Evolutionary conservation across 2,113 vertebrate genomes (phyloP).

Genomic region (Macrotis lagotis): DNA sequence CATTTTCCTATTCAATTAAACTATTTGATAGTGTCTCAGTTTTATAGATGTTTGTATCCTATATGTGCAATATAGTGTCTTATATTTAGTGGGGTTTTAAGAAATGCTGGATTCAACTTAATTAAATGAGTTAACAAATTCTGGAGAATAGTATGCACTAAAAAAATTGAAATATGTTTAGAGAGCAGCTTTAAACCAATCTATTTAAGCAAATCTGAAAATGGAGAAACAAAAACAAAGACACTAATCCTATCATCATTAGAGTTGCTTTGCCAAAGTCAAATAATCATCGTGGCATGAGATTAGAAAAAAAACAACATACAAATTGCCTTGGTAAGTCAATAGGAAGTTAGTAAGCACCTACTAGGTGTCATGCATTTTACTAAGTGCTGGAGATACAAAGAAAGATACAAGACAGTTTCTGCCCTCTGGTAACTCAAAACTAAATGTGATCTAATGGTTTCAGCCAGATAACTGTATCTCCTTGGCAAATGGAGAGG

Average conservation of each 20-base stretch:
- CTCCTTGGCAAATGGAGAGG: neutral
- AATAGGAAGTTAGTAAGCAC: neutral
- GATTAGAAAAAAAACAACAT: neutral
- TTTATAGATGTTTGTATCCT: neutral
- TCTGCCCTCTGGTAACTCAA: neutral
- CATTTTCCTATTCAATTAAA: neutral
- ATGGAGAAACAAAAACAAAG: neutral
- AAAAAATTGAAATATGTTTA: neutral
- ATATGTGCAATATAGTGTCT: neutral
- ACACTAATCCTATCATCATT: neutral
- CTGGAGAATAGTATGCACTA: neutral
- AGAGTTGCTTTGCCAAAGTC: neutral
- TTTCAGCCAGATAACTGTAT: neutral
- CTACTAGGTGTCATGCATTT: neutral
- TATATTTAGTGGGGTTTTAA: neutral
- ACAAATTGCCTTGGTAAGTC: neutral
- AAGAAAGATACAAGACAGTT: neutral
- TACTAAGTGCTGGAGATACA: neutral
- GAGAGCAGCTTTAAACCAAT: too few species aligned
- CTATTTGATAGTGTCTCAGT: neutral
- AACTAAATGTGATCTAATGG: neutral
- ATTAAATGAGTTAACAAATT: neutral
- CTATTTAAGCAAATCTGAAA: neutral
- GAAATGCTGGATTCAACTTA: neutral
- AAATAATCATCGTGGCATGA: neutral